Conservation (phyloP, 1,140 invertebrate species). For the Battus philenor region DNA sequence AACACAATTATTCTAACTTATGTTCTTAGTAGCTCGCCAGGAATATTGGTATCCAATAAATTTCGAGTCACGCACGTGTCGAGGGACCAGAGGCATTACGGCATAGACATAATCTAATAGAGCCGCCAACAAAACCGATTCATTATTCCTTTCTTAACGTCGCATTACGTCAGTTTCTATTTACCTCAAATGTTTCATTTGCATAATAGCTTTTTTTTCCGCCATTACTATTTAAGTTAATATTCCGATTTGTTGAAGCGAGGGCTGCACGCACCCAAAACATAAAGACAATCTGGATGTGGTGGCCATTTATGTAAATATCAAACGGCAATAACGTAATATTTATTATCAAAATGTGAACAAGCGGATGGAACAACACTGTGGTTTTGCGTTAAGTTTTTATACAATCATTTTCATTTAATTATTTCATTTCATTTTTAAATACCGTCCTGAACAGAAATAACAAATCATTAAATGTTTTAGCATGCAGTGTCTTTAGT, state of each 20-base stretch:
- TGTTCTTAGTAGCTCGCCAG: neutral
- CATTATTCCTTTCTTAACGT: constrained; percentile 61
- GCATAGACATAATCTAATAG: constrained; percentile 39
- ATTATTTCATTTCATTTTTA: too few species aligned
- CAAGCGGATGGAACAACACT: constrained; percentile 49
- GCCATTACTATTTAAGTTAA: constrained; percentile 72
- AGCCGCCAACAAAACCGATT: constrained; percentile 49
- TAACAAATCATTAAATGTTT: too few species aligned
- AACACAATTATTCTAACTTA: constrained; percentile 3
- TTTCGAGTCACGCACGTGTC: constrained; percentile 26
- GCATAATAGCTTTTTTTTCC: constrained; percentile 74
- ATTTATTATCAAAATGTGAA: constrained; percentile 69
- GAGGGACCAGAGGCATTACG: constrained; percentile 9
- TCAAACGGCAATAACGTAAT: constrained; percentile 59
- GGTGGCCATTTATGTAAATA: constrained; percentile 72
- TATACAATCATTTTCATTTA: too few species aligned
- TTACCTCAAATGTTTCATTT: constrained; percentile 73
- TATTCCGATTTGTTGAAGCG: constrained; percentile 67
- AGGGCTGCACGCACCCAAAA: constrained; percentile 70
- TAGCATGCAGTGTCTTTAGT: too few species aligned
- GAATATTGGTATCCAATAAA: constrained; percentile 17
- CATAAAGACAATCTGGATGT: constrained; percentile 73
- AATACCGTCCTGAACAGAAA: too few species aligned
- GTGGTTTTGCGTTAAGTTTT: too few species aligned
- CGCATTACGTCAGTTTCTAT: constrained; percentile 66